Percentiles rank a stretch among this genome's conserved stretches.
These are phyloP conservation scores for Amphiprion clarkii DNA, from an alignment of 2,797 vertebrate species.

Conservation along the genomic window DNA sequence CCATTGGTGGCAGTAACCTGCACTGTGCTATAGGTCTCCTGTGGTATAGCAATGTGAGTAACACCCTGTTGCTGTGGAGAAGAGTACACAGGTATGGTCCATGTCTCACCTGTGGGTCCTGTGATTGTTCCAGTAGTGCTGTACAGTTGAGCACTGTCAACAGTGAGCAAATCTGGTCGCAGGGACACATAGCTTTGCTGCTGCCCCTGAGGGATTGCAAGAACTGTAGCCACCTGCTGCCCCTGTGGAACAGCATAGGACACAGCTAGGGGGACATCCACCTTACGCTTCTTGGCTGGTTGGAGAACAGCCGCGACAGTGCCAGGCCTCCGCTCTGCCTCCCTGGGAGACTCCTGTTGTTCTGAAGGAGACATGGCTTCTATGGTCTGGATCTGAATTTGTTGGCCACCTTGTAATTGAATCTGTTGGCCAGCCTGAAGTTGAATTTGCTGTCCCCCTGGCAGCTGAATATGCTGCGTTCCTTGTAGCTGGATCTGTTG, in stretches of 20 bases:
- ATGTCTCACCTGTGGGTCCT: slow-evolving; percentile 97
- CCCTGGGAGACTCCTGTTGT: slow-evolving; percentile 92
- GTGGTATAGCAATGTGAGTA: slow-evolving; percentile 97
- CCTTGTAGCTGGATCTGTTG: slow-evolving; percentile 86
- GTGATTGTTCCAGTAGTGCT: slow-evolving; percentile 98
- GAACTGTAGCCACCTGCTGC: slow-evolving; percentile 96
- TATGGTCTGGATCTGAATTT: slow-evolving; percentile 98
- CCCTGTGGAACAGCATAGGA: slow-evolving; percentile 96
- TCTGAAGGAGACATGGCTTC: slow-evolving; percentile 92
- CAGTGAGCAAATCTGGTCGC: slow-evolving; percentile 96
- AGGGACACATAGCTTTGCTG: slow-evolving; percentile 98
- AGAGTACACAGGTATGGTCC: slow-evolving; percentile 99
- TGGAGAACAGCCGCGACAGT: slow-evolving; percentile 93
- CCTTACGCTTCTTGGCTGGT: slow-evolving; percentile 98
- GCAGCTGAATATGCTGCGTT: slow-evolving; percentile 74
- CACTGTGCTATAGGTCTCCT: slow-evolving; percentile 94
- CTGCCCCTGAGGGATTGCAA: slow-evolving; percentile 98
- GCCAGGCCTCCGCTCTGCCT: slow-evolving; percentile 89
- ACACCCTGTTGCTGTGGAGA: slow-evolving; percentile 97
- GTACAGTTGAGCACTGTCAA: slow-evolving; percentile 98
- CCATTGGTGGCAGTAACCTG: slow-evolving; percentile 93
- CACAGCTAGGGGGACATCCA: slow-evolving; percentile 96
- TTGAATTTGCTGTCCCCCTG: slow-evolving; percentile 74
- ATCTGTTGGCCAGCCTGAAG: slow-evolving; percentile 76
- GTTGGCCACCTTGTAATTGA: slow-evolving; percentile 88